A percentile compares a stretch with the other conserved stretches of the same genome.
phyloP scores from a whole-genome alignment of 1,140 invertebrate genomes.

The Brachionus sp. region DNA sequence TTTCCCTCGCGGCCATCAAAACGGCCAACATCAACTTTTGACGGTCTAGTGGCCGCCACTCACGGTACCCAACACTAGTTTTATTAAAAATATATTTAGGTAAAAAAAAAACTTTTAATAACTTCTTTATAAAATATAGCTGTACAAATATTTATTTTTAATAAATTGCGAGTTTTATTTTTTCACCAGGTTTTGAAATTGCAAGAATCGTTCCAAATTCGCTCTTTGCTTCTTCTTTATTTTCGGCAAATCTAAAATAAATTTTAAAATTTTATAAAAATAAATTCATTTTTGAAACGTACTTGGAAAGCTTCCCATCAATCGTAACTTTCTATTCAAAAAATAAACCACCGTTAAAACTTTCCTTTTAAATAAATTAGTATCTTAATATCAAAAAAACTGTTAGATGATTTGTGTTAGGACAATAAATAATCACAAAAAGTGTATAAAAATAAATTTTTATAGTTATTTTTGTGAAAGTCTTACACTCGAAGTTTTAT shows the following conservation, averaged over 20 bases:
- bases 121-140: background rate
- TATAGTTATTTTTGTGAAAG: background rate
- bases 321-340: slow-evolving; percentile 26
- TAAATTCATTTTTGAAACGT: background rate
- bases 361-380: background rate
- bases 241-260: slow-evolving; percentile 11
- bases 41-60: too few relatives aligned
- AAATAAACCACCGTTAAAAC: background rate
- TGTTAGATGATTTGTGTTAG: background rate
- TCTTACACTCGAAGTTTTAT: slow-evolving; percentile 32
- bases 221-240: slow-evolving; percentile 24
- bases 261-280: background rate
- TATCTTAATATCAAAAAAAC: background rate
- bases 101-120: too few relatives aligned
- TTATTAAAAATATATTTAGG: too few relatives aligned
- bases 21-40: too few relatives aligned
- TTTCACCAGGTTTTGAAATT: slow-evolving; percentile 31
- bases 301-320: slow-evolving; percentile 29
- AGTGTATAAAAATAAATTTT: background rate
- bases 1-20: too few relatives aligned
- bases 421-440: background rate
- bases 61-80: too few relatives aligned
- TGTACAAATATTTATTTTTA: background rate
- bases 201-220: slow-evolving; percentile 24
- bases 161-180: slow-evolving; percentile 28